Evolutionary conservation across 2,888 invertebrate species (phyloP), one percentile per base, ranked within the genome.

Genomic region (Neocrepidodera transversa): DNA sequence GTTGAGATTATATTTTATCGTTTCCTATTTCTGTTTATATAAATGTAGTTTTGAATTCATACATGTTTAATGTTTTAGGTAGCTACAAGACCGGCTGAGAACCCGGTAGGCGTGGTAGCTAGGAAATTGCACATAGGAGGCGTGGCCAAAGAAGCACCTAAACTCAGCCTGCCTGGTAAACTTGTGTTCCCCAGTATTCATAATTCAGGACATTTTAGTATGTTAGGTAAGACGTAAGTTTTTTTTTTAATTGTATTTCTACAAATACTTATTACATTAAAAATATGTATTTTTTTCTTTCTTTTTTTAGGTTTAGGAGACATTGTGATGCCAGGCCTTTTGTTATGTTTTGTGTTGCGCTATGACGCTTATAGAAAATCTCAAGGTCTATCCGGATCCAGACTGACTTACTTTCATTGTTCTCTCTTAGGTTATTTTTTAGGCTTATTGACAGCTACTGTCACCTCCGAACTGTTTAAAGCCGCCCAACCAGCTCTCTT

Each of bases 331-430:
- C 97, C 97, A 16, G 97, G 97, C 1, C 82, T 97, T 52, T 80
- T 97, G 73, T 83, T 97, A 67, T 97, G 97, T 82, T 97, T 97
- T 82, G 97, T 97, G 62, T 82, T 97, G 72, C 92, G 97, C 35
- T 97, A 97, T 80, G 97, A 97, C 82, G 96, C 97, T 8, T 96
- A 97, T 83, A 97, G 97, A 82, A 95, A 95, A 80, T 88, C 92
- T 49, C 93, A 92, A 76, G 84, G 91, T 11, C 56, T 79, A 62
- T 60, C 75, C 17, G 76, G 78, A 14, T 88, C 88, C 48, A 86
- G 89, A 67, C 84, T 92, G 75, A 95, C 95, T 75, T 97, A 97
- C 85, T 97, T 97, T 86, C 97, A 97, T 84, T 97, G 97, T 85
- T 97, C 97, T 76, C 87, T 97, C 78, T 89, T 97, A 80, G 97